A percentile compares a stretch with the other conserved stretches of the same genome.
Conservation (phyloP, 2,888 invertebrate genomes). For the Melinopterus prodromus region DNA sequence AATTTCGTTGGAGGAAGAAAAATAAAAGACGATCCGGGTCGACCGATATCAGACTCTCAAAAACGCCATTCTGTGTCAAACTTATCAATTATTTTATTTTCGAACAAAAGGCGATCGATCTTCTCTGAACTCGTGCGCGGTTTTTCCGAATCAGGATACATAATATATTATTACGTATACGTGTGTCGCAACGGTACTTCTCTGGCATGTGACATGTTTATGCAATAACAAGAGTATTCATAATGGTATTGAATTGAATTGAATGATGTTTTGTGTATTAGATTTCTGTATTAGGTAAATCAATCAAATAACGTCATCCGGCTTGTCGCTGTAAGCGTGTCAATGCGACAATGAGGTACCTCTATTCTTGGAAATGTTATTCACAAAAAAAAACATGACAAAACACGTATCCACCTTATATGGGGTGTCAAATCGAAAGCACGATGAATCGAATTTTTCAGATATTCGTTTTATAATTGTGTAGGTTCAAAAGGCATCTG, state of each 20-base stretch:
- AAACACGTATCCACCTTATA: too few species aligned
- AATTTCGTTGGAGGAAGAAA: conserved; percentile 49
- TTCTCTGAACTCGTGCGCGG: neutral
- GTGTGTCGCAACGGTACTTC: neutral
- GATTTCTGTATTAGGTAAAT: neutral
- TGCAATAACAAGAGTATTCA: neutral
- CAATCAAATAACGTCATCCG: neutral
- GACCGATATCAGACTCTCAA: conserved; percentile 13
- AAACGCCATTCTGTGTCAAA: neutral
- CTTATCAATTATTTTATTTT: conserved; percentile 4
- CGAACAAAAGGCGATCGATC: conserved; percentile 4
- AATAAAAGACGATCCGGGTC: conserved; percentile 13
- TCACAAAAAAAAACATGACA: neutral
- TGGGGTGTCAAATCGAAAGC: too few species aligned
- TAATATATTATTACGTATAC: neutral
- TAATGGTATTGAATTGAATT: neutral
- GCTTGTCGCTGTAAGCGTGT: neutral
- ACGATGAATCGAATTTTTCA: too few species aligned
- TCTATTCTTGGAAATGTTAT: neutral
- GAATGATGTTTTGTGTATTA: neutral
- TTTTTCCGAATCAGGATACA: neutral
- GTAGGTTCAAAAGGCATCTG: too few species aligned
- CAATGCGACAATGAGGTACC: neutral
- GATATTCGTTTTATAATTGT: too few species aligned
- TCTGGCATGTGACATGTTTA: neutral